Evolutionary conservation across 92 coral and sea anemone genomes (phyloP), one percentile per base, ranked within the genome.

Genomic region (Micromussa lordhowensis): DNA sequence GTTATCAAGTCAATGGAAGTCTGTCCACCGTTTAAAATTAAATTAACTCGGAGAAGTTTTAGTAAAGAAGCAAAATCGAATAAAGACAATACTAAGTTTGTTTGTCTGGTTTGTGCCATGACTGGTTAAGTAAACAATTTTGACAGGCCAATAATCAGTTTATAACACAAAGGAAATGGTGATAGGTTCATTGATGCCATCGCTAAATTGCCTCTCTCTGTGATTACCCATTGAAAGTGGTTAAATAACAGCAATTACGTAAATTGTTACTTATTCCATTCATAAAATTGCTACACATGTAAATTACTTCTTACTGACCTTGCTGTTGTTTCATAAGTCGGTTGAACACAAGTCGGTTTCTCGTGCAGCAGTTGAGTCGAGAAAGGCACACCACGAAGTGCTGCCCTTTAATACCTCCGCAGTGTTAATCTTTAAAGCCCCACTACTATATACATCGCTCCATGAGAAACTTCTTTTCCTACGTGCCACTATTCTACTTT

Each of bases 301-400:
- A 30, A 11, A 34, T 26, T 58, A 84, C 58, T 54, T 31, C 58
- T 34, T 17, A 85, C 82, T 76, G 76, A 75, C 82, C 76, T 85
- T 75, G 48, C 16, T 19, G 12, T 5, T 30, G 15, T 76, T 57
- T 73, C 68, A 86, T 68, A 86, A 66, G 22, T 86, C 89, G 31
- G 89, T 86, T 19, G 89, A 86, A 63, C 89, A 86, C 17, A 86
- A 77, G 61, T 86, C 89, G 3, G 89, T 86, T 70, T 86, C 89
- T 31, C 83, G 75, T 24, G 83, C 53, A 2, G 70, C n/a, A 22
- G 78, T 77, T 61, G 80, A 73, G 49, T 74, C 55, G 71, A 86
- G 82, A 16, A 78, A 77, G 10, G 48, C 83, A 28, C 89, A 38
- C 89, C 89, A 86, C 14, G 89, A 86, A 53, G 34, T 64, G 29